Base-by-base conservation (phyloP, 2,113 vertebrate genomes). In the Halichoeres trimaculatus region DNA sequence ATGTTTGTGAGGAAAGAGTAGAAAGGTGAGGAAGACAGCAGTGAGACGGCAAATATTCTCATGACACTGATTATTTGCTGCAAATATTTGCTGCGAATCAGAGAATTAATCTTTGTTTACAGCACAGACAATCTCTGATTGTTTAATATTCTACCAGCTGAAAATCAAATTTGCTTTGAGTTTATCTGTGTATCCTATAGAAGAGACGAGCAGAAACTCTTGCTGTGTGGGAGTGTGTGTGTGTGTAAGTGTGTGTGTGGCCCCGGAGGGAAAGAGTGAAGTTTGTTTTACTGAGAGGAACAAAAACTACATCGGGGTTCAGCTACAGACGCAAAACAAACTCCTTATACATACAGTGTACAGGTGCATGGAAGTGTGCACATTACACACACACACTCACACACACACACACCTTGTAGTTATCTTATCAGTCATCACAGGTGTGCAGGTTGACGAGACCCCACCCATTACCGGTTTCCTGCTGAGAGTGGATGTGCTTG, bases 31-130 rank as follows among this genome's bases (percentile, higher is more conserved):
- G 19, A 78, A 40, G 50, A 75, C 62, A 60, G 61, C 47, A 78
- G 72, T 66, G 68, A 70, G 79, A 85, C 74, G 17, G 67, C 76
- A 92, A 90, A 89, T 84, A 90, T 70, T 7, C 19, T 59, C 41
- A 64, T 14, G 70, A 86, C 85, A 82, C 85, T 85, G 89, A 90
- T 85, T 90, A 87, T 84, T 89, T 91, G 86, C 81, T 60, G 77
- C 88, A 91, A 92, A 92, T 90, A 91, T 92, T 92, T 91, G 83
- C 87, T 7, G 47, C 78, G 9, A 89, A 89, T 90, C 89, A 86
- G 59, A 79, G 47, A 81, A 86, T 85, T 84, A 41, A 85, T 86
- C 66, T 78, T 84, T 86, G 77, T 80, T 82, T 84, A 78, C 80
- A 70, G 59, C 77, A 52, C 75, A 74, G 78, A 67, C 40, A 76